Base-by-base conservation (phyloP, 2,888 invertebrate genomes). In the Leptopilina syphax region DNA sequence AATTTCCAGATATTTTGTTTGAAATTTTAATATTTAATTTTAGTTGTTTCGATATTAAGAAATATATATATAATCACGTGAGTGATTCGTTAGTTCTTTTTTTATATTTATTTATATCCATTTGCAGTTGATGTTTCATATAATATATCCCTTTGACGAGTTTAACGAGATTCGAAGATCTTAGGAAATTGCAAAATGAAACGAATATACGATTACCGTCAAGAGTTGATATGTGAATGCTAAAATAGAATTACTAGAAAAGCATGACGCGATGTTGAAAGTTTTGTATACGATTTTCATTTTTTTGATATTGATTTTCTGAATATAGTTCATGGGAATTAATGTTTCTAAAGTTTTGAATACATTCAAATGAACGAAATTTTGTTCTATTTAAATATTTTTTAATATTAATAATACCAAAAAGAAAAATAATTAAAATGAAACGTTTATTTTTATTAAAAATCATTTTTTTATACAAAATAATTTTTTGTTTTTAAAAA, bases 221-320 rank as follows among this genome's bases (percentile, higher is more conserved):
- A 80, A 34, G 79, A 70, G 81, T 77, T 81, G 83, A 66, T 67
- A 68, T 76, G 77, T 83, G 79, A 82, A 83, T 12, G 18, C 18
- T 70, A 80, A 84, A 87, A 87, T 87, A 86, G 86, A 87, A 82
- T 83, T 78, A 80, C 85, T 86, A 85, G 85, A 86, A 85, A 83
- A 63, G 70, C 76, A 68, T 70, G 77, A 68, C 54, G 57, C 7
- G 13, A 27, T 13, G 54, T 50, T 27, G 50, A 73, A 57, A 18
- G 34, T 73, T 34, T 57, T 34, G 10, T 3, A 57, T 10, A 27
- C 27, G 57, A 57, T 73, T 57, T 34, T n/a, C 13, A 73, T 57
- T 73, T 73, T 73, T 73, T 7, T 34, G 34, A 44, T 8, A 44
- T 8, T 5, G 8, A 44, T 44, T 44, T 44, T 44, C 6, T 44